Evolutionary conservation across 1,140 invertebrate species (phyloP).

Genomic region (Babylonia areolata): DNA sequence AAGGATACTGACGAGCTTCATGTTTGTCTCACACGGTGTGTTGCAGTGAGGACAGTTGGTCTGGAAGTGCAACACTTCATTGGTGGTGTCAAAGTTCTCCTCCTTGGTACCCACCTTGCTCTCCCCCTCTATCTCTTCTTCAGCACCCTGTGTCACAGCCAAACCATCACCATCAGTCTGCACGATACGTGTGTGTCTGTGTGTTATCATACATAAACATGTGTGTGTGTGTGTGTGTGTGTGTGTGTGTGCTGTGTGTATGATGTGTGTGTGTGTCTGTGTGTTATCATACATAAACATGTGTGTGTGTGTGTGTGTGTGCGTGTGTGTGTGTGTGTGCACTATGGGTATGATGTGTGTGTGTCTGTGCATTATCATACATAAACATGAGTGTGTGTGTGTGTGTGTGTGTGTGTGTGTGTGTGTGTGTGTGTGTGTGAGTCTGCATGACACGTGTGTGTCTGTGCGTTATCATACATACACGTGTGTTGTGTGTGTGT

Average conservation of each 20-base stretch:
- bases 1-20: slow-evolving; percentile 93
- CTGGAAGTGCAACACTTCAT: slow-evolving; percentile 82
- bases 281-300: too few species aligned
- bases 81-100: slow-evolving; percentile 42
- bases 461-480: too few species aligned
- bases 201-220: background rate
- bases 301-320: too few species aligned
- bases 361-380: too few species aligned
- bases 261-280: too few species aligned
- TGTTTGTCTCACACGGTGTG: slow-evolving; percentile 90
- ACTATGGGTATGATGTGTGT: background rate
- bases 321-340: too few species aligned
- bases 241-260: too few species aligned
- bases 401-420: too few species aligned
- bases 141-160: background rate
- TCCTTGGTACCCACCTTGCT: slow-evolving; percentile 46
- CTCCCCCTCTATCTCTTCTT: background rate
- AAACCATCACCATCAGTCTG: background rate
- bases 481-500: too few species aligned
- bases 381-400: background rate
- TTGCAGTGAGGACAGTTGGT: slow-evolving; percentile 91
- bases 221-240: background rate
- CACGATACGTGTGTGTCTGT: background rate
- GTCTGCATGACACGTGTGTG: too few species aligned
- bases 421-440: too few species aligned